Evolutionary conservation across 2,797 vertebrate genomes (phyloP), one percentile per base, ranked within the genome.

Genomic region (Sardinella longiceps): DNA sequence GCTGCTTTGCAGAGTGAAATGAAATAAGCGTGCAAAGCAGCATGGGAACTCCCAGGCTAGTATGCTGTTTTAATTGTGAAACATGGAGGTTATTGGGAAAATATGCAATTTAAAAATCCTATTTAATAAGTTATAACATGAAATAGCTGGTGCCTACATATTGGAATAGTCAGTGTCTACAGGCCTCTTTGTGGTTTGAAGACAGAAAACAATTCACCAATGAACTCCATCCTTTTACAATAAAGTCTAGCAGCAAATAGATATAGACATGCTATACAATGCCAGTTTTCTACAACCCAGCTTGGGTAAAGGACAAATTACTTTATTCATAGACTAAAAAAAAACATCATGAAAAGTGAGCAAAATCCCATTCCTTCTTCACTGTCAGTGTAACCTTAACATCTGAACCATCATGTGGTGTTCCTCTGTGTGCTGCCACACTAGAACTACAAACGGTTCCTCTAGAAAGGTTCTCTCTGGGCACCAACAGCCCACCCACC

Each of bases 401-500:
- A 60, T n/a, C n/a, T 60, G n/a, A 60, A 60, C 56, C 5, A 60
- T 60, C 1, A 25, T 60, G 15, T 11, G 56, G n/a, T 60, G 25
- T 10, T 9, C 56, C 56, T 25, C n/a, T 60, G n/a, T n/a, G n/a
- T n/a, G n/a, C 23, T 7, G 56, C n/a, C 56, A 60, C 10, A 25
- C 56, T 48, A 60, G 56, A 60, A 25, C 0, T 25, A 10, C n/a
- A n/a, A n/a, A n/a, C n/a, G n/a, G n/a, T n/a, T 60, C 56, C 7
- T 7, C 56, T 10, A 66, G 53, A 60, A 60, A 60, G 56, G 51
- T 20, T 2, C 11, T n/a, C 7, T 2, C 9, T 56, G 53, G 11
- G 56, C 46, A 53, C 51, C 51, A 23, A 4, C 7, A 48, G 18
- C 10, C 25, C 25, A 43, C 80, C 85, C 87, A 98, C 97, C 96